A percentile compares a stretch with the other conserved stretches of the same genome.
phyloP scores from a whole-genome alignment of 2,888 invertebrate species.

The Thecocarcelia acutangulata region DNA sequence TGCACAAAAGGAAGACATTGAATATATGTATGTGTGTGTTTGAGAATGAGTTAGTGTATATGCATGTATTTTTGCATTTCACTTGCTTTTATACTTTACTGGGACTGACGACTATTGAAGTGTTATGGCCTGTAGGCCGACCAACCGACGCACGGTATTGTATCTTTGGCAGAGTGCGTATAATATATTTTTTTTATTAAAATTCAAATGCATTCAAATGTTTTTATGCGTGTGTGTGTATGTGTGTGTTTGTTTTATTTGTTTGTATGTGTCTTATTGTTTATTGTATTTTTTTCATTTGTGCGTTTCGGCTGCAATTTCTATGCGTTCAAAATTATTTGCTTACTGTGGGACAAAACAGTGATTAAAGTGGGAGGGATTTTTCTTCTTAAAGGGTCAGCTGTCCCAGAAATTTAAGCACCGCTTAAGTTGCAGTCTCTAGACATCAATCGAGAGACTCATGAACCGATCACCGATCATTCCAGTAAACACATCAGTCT shows the following conservation, averaged over 20 bases:
- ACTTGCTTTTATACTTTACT: slow-evolving; percentile 55
- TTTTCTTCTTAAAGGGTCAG: background rate
- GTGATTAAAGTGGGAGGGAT: background rate
- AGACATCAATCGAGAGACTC: too few species aligned
- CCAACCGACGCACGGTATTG: slow-evolving; percentile 54
- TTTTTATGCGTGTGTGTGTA: background rate
- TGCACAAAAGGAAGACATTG: slow-evolving; percentile 20
- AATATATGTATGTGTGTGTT: slow-evolving; percentile 1
- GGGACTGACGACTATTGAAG: slow-evolving; percentile 66
- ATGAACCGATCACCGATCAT: too few species aligned
- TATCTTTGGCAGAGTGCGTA: slow-evolving; percentile 64
- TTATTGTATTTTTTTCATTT: slow-evolving; percentile 45
- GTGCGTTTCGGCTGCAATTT: slow-evolving; percentile 57
- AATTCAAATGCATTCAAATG: slow-evolving; percentile 30
- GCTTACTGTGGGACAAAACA: slow-evolving; percentile 7
- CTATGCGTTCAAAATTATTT: slow-evolving; percentile 45
- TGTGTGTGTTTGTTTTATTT: slow-evolving; percentile 31
- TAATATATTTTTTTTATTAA: slow-evolving; percentile 28
- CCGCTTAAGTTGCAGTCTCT: too few species aligned
- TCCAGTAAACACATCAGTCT: too few species aligned
- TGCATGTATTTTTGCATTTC: slow-evolving; percentile 7
- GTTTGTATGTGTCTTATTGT: slow-evolving; percentile 52
- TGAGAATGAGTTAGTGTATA: background rate
- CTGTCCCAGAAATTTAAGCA: too few species aligned
- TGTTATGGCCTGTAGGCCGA: slow-evolving; percentile 67